Percentiles rank a stretch among this genome's conserved stretches.
These are phyloP conservation scores for Nestor notabilis DNA, from an alignment of 2,113 vertebrate species.

Conservation along the genomic window DNA sequence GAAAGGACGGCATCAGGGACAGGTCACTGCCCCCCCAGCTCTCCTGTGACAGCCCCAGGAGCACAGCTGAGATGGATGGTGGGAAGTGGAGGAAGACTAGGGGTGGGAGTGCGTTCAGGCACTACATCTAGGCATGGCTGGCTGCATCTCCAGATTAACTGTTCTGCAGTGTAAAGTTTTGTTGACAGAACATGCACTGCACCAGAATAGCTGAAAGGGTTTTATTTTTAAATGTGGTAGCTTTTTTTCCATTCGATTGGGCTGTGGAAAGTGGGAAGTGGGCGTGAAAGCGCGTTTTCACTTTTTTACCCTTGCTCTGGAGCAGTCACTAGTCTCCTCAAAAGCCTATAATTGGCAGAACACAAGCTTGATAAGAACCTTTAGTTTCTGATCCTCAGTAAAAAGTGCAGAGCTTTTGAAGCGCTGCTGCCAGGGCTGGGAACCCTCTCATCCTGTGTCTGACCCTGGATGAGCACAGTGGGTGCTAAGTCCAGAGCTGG, in stretches of 20 bases:
- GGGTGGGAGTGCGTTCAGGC: background rate
- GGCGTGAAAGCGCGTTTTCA: background rate
- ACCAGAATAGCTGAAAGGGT: background rate
- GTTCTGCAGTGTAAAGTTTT: background rate
- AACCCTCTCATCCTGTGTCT: background rate
- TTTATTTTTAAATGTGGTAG: background rate
- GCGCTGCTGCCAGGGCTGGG: background rate
- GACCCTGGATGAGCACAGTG: fast-evolving
- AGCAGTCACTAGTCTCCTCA: background rate
- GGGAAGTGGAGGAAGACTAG: background rate
- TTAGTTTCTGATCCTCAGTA: background rate
- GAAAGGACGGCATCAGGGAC: background rate
- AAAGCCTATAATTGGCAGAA: background rate
- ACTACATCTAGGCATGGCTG: background rate
- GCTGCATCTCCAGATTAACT: background rate
- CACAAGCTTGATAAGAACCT: background rate
- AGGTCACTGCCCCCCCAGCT: background rate
- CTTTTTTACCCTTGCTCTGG: background rate
- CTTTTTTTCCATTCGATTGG: background rate
- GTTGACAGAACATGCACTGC: background rate
- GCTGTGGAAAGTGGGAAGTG: background rate
- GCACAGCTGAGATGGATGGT: background rate
- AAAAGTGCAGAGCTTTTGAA: background rate
- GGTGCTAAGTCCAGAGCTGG: background rate
- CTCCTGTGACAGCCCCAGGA: background rate